Base-by-base conservation (phyloP, 2,888 invertebrate genomes). In the Willowsia nigromaculata region DNA sequence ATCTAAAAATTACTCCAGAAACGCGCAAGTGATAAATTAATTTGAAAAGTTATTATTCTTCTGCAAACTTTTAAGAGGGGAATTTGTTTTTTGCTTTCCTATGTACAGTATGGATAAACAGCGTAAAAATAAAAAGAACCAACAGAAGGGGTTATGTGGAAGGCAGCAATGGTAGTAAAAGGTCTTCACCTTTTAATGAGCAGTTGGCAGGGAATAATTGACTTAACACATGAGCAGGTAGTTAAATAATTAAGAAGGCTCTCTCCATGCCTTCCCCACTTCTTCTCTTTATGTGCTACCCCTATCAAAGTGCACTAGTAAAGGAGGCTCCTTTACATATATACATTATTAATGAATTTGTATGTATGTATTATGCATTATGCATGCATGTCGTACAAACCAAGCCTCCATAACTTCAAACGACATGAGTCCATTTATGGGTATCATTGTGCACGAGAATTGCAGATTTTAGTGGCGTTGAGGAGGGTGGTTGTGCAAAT, bases 101-200 rank as follows among this genome's bases (percentile, higher is more conserved):
- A 1, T n/a, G n/a, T 15, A n/a, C 50, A 50, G 11, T 47, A 47
- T 47, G 43, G 43, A 4, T 59, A 27, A 27, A 27, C 6, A 25
- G 59, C 1, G 18, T 25, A 25, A 27, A 0, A 27, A 27, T 25
- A 30, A 74, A 65, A 71, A 74, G 56, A 62, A 27, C 30, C 13
- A 25, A 40, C 27, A 62, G 62, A 62, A 30, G 65, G 68, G 50
- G 65, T 68, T 47, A 22, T 50, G 33, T 78, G 68, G 68, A 56
- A 78, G 76, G 65, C 37, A 68, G 25, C 18, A 25, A 25, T 15
- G 33, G 74, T 59, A 81, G 81, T 82, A 81, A 87, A 86, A 82
- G 87, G 87, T 81, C 87, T 87, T 87, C 87, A 87, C 87, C 87
- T 87, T 87, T 86, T 86, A 86, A 86, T 86, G 80, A 86, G 86